These are phyloP conservation scores for Octodon degus DNA, from an alignment of 2,113 vertebrate genomes.

Conservation along the genomic window DNA sequence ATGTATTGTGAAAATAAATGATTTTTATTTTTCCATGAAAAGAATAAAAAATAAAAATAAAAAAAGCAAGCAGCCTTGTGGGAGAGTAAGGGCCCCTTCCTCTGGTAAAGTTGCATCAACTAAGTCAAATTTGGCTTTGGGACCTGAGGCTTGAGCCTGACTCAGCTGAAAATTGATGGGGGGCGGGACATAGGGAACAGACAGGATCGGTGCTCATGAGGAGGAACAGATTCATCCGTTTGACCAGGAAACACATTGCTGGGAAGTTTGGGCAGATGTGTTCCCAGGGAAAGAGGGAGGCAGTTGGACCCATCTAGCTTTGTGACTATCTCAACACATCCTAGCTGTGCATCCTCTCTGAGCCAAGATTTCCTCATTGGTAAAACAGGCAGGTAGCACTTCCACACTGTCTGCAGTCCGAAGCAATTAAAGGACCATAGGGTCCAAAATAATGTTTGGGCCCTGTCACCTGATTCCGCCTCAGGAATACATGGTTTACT, in stretches of 20 bases:
- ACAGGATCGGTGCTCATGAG: background rate
- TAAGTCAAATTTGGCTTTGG: conserved; percentile 14
- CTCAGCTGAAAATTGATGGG: conserved; percentile 2
- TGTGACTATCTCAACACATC: background rate
- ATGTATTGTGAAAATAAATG: too few relatives aligned
- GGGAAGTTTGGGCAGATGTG: conserved; percentile 25
- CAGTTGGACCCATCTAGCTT: background rate
- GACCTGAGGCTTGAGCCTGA: background rate
- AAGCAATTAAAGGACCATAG: background rate
- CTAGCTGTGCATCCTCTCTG: background rate
- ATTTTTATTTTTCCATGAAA: too few relatives aligned
- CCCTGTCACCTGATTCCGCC: background rate
- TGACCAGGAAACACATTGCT: conserved; percentile 13
- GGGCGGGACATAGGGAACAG: background rate
- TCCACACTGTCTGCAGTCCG: background rate
- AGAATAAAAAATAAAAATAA: too few relatives aligned
- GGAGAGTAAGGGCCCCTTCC: background rate
- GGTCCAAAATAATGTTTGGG: background rate
- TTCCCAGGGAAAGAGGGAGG: background rate
- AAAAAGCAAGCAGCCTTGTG: background rate
- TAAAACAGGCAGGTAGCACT: background rate
- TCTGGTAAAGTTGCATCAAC: background rate
- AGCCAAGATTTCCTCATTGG: background rate
- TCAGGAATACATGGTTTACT: conserved; percentile 1
- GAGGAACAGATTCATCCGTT: background rate